These are phyloP conservation scores for Coccyzus lansbergi DNA, from an alignment of 2,797 vertebrate species.

Conservation along the genomic window DNA sequence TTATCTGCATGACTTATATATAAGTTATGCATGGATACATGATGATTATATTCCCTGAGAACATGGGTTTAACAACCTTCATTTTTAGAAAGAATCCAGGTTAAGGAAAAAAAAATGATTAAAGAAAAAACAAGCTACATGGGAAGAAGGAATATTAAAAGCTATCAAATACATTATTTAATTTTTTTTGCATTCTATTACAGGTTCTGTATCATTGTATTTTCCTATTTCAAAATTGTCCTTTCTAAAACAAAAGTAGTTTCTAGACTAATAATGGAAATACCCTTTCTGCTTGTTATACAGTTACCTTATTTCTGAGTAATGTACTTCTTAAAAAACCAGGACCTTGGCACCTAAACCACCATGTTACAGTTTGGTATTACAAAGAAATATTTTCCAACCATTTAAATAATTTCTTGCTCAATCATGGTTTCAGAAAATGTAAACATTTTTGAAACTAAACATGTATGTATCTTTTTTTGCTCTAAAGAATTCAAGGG, in stretches of 20 bases:
- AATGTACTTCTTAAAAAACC: constrained; percentile 44
- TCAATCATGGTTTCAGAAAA: constrained; percentile 66
- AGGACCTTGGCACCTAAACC: constrained; percentile 49
- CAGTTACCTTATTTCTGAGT: constrained; percentile 45
- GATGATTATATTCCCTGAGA: constrained; percentile 18
- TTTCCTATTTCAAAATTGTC: not conserved
- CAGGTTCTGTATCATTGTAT: not conserved
- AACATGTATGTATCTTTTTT: constrained; percentile 46
- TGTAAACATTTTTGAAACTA: constrained; percentile 67
- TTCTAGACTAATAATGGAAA: constrained; percentile 23
- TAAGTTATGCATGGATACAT: constrained; percentile 2
- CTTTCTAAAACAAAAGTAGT: constrained; percentile 21
- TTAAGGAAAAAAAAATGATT: not conserved
- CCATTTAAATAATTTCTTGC: constrained; percentile 53
- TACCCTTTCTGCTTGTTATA: not conserved
- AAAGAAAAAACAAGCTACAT: not conserved
- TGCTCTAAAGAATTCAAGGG: constrained; percentile 71
- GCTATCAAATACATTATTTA: not conserved
- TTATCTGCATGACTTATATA: not conserved
- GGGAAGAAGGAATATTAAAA: not conserved
- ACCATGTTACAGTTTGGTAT: constrained; percentile 53
- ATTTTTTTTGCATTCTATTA: not conserved
- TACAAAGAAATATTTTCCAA: constrained; percentile 59
- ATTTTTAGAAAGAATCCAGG: not conserved
- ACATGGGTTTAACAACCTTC: not conserved